Conservation (phyloP, 2,888 invertebrate species). For the Tipula helvola region DNA sequence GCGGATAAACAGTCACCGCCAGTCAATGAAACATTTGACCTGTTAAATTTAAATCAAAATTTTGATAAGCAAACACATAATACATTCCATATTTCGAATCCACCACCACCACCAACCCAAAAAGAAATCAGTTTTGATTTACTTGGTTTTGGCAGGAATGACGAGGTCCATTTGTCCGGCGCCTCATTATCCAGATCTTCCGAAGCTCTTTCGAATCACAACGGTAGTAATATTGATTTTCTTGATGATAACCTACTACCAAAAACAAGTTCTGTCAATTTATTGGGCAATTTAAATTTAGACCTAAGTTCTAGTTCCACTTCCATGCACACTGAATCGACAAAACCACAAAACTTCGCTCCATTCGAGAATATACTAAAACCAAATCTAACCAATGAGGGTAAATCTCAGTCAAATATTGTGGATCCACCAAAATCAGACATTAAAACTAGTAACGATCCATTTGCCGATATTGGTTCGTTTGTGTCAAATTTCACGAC, state of each 20-base stretch:
- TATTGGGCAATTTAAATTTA: neutral
- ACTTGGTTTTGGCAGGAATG: constrained; percentile 36
- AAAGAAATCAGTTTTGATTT: constrained; percentile 46
- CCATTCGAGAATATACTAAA: neutral
- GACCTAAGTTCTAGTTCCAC: neutral
- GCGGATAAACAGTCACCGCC: neutral
- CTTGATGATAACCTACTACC: neutral
- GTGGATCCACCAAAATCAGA: neutral
- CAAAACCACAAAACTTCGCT: neutral
- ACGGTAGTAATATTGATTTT: constrained; percentile 17
- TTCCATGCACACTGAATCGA: neutral
- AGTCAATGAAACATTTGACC: constrained; percentile 34
- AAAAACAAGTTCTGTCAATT: neutral
- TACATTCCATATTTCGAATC: constrained; percentile 14
- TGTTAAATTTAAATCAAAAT: constrained; percentile 39
- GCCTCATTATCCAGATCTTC: neutral
- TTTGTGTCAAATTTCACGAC: constrained; percentile 34
- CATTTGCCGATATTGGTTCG: constrained; percentile 59
- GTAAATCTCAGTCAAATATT: neutral
- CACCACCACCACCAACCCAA: constrained; percentile 25
- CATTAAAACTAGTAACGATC: constrained; percentile 37
- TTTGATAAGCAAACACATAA: constrained; percentile 19
- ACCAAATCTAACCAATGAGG: neutral
- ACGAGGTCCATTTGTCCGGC: constrained; percentile 17
- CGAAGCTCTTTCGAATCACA: constrained; percentile 19